Evolutionary conservation across 2,113 vertebrate genomes (phyloP).

Genomic region (Pyrgilauda ruficollis): DNA sequence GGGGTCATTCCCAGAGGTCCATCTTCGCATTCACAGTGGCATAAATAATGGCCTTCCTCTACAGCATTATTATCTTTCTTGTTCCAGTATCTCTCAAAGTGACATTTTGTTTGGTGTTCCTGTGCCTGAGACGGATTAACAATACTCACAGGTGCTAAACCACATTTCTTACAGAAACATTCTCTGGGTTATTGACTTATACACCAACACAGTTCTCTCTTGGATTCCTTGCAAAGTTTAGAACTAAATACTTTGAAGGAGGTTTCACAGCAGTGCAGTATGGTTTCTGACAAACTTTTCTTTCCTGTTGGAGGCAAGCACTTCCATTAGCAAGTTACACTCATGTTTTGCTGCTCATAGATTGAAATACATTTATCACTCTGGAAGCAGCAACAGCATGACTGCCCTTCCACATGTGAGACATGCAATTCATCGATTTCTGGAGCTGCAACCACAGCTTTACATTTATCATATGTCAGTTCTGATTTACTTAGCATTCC

Average conservation of each 20-base stretch:
- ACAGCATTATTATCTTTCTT: neutral
- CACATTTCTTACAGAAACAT: neutral
- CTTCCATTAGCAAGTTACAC: conserved; percentile 10
- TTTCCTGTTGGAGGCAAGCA: neutral
- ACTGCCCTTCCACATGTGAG: conserved; percentile 52
- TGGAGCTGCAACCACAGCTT: conserved; percentile 40
- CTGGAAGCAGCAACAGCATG: conserved; percentile 50
- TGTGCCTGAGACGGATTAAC: neutral
- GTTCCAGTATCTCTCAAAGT: neutral
- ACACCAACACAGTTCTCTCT: neutral
- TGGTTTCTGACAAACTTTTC: neutral
- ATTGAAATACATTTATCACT: conserved; percentile 67
- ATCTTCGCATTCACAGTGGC: neutral
- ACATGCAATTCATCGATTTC: conserved; percentile 67
- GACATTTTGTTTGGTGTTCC: neutral
- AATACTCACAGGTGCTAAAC: neutral
- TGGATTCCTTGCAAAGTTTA: neutral
- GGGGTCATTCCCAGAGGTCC: neutral
- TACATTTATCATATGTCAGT: conserved; percentile 71
- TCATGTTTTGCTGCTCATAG: conserved; percentile 46
- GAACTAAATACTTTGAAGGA: conserved; percentile 3
- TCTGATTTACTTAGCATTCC: conserved; percentile 57
- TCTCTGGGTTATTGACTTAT: neutral
- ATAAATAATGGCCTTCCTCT: neutral
- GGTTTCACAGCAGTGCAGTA: neutral